phyloP scores from a whole-genome alignment of 2,797 vertebrate species.

The Malacoctenus gilli region DNA sequence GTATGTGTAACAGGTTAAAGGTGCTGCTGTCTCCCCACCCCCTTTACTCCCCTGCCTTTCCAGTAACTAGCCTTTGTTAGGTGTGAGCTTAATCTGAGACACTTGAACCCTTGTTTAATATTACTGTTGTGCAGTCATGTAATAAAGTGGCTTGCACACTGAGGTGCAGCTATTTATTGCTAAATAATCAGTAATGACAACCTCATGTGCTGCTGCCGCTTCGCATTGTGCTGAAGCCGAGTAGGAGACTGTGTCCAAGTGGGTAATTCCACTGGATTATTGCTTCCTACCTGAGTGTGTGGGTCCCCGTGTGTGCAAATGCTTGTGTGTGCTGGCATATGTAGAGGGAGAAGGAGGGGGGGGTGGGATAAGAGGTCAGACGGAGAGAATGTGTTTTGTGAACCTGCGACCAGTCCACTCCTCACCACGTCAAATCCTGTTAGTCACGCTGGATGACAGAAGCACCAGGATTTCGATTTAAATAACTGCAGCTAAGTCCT shows the following conservation, averaged over 20 bases:
- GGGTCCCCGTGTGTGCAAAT: background rate
- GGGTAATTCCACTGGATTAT: conserved; percentile 25
- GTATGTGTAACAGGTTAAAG: background rate
- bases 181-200: conserved; percentile 15
- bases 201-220: conserved; percentile 12
- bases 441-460: conserved; percentile 65
- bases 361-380: conserved; percentile 34
- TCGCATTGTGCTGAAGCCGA: conserved; percentile 9
- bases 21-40: background rate
- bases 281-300: conserved; percentile 17
- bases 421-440: conserved; percentile 68
- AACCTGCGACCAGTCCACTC: conserved; percentile 55
- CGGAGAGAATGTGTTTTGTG: conserved; percentile 62
- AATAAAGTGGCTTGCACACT: conserved; percentile 24
- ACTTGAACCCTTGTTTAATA: too few species aligned
- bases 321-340: background rate
- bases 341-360: conserved; percentile 19
- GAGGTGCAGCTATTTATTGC: conserved; percentile 10
- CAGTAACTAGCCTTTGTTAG: background rate
- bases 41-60: background rate
- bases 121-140: conserved; percentile 17
- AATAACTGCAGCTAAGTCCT: conserved; percentile 39
- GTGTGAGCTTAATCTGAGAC: background rate
- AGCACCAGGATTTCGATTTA: conserved; percentile 48
- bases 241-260: conserved; percentile 11